Evolutionary conservation across 2,113 vertebrate genomes (phyloP).

Genomic region (Embiotoca jacksoni): DNA sequence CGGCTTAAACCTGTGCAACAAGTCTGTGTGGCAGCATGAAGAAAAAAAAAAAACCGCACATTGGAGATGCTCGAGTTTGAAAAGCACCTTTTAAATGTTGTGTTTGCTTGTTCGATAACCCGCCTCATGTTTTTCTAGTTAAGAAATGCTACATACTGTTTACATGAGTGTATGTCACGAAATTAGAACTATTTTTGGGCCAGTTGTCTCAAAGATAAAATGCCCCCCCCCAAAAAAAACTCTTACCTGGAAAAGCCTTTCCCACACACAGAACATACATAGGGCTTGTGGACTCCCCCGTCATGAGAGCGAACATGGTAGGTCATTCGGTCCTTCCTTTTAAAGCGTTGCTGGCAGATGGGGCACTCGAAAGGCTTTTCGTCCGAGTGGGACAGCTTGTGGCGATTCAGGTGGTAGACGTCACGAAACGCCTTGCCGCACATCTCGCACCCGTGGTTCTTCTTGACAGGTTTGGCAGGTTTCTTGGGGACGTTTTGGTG

Average conservation of each 20-base stretch:
- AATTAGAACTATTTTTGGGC: no score
- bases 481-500: conserved; percentile 92
- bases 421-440: conserved; percentile 99
- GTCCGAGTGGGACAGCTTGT: conserved; percentile 99
- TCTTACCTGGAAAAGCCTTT: conserved; percentile 99
- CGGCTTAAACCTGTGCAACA: not conserved
- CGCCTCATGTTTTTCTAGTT: not conserved
- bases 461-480: conserved; percentile 97
- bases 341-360: conserved; percentile 99
- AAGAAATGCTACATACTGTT: no score
- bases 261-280: conserved; percentile 98
- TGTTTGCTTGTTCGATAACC: not conserved
- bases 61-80: not conserved
- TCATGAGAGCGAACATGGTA: conserved; percentile 99
- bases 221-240: not conserved
- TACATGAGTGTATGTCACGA: no score
- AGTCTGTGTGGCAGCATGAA: not conserved
- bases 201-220: no score
- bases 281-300: conserved; percentile 98
- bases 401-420: conserved; percentile 98
- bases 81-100: no score
- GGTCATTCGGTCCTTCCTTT: conserved; percentile 99
- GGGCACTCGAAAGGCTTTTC: conserved; percentile 99
- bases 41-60: not conserved
- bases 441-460: conserved; percentile 99